A percentile compares a stretch with the other conserved stretches of the same genome.
phyloP scores from a whole-genome alignment of 2,113 vertebrate genomes.

The Regulus satrapa region DNA sequence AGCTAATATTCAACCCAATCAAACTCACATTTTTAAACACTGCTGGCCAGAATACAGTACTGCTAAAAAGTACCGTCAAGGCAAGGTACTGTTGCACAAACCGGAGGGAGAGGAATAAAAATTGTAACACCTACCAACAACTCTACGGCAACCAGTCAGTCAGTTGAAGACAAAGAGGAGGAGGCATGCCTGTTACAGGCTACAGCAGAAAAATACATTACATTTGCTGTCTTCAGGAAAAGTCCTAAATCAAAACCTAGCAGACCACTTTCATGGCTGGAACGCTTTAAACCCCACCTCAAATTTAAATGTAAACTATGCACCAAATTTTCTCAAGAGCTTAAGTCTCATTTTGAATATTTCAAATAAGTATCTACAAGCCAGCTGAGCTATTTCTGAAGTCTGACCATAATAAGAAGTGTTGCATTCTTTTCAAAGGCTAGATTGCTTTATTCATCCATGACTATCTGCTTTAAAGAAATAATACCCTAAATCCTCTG shows the following conservation, averaged over 20 bases:
- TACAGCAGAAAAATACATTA: neutral
- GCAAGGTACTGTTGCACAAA: neutral
- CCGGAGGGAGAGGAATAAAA: neutral
- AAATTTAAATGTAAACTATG: neutral
- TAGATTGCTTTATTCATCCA: neutral
- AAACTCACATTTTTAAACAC: neutral
- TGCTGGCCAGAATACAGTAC: neutral
- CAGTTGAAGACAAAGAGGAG: neutral
- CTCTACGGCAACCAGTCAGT: neutral
- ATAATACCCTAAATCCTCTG: neutral
- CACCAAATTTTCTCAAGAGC: neutral
- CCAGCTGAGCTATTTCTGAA: neutral
- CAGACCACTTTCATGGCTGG: neutral
- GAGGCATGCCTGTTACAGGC: neutral
- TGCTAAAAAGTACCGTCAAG: neutral
- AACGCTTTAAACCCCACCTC: neutral
- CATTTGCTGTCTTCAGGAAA: neutral
- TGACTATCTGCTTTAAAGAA: neutral
- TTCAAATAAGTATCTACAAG: neutral
- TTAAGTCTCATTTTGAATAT: neutral
- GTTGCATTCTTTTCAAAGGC: neutral
- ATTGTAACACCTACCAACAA: neutral
- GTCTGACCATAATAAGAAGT: neutral
- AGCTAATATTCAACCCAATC: neutral
- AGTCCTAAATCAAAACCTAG: neutral